Conservation (phyloP, 2,797 vertebrate species). For the Enteromius argenteus region DNA sequence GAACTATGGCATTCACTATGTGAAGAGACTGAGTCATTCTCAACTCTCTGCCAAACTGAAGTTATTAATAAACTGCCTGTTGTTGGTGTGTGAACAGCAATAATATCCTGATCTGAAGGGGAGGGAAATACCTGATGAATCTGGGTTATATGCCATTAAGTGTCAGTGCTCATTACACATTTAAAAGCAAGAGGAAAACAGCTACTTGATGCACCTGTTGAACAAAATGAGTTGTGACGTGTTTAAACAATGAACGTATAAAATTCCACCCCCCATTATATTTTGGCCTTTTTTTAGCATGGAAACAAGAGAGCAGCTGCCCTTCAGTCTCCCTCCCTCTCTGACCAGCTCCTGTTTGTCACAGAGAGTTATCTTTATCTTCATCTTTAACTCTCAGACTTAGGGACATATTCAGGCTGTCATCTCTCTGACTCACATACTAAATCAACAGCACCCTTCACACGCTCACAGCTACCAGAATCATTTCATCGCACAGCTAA, state of each 20-base stretch:
- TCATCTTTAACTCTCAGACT: constrained; percentile 36
- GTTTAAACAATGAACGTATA: constrained; percentile 51
- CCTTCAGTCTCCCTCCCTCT: constrained; percentile 60
- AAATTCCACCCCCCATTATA: constrained; percentile 45
- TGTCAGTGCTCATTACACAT: not conserved
- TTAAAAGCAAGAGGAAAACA: not conserved
- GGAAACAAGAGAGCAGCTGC: constrained; percentile 67
- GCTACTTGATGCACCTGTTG: not conserved
- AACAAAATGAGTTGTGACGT: constrained; percentile 8
- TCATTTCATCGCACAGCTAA: constrained; percentile 50
- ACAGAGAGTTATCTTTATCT: constrained; percentile 48
- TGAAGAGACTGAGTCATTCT: constrained; percentile 71
- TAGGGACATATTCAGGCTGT: constrained; percentile 47
- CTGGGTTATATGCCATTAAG: not conserved
- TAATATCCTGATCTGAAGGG: constrained; percentile 57
- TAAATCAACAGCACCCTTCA: constrained; percentile 33
- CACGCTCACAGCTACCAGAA: constrained; percentile 54
- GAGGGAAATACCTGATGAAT: constrained; percentile 25
- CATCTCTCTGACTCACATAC: constrained; percentile 39
- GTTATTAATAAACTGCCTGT: constrained; percentile 81
- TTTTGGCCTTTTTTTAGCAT: constrained; percentile 72
- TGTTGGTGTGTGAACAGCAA: constrained; percentile 73
- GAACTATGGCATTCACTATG: constrained; percentile 67
- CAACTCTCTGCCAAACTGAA: constrained; percentile 60
- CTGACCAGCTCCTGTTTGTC: constrained; percentile 61